Conservation (phyloP, 92 coral and sea anemone species). For the Ricordea florida region DNA sequence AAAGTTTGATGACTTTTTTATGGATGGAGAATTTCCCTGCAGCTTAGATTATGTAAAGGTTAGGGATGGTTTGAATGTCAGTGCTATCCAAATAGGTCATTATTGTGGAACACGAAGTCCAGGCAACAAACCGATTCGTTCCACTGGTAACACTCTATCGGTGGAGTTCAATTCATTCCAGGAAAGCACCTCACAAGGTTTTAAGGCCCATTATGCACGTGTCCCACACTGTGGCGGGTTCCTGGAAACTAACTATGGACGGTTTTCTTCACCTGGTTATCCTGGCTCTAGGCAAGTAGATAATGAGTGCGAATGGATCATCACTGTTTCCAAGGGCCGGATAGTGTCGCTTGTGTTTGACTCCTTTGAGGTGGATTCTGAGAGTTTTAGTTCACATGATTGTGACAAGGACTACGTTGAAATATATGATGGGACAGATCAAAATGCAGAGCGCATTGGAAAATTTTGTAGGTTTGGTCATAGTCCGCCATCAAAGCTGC, state of each 20-base stretch:
- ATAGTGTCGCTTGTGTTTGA: slow-evolving; percentile 63
- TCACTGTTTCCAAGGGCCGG: slow-evolving; percentile 59
- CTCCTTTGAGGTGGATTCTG: slow-evolving; percentile 50
- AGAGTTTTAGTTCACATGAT: neutral
- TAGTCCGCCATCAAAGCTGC: slow-evolving; percentile 19
- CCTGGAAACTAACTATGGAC: slow-evolving; percentile 50
- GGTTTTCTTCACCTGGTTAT: slow-evolving; percentile 79
- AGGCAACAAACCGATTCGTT: slow-evolving; percentile 15
- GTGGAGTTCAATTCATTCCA: slow-evolving; percentile 63
- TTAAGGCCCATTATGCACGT: slow-evolving; percentile 59
- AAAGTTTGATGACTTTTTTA: slow-evolving; percentile 41
- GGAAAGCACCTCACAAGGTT: slow-evolving; percentile 43
- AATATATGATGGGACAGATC: slow-evolving; percentile 58
- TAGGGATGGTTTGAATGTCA: slow-evolving; percentile 68
- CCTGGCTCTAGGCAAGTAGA: slow-evolving; percentile 16
- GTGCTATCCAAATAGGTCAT: slow-evolving; percentile 61
- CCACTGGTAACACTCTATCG: slow-evolving; percentile 67
- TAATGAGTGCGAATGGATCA: slow-evolving; percentile 79
- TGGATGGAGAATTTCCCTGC: slow-evolving; percentile 62
- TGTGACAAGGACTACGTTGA: slow-evolving; percentile 65
- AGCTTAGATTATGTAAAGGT: slow-evolving; percentile 65
- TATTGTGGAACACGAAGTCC: slow-evolving; percentile 69
- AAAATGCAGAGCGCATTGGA: slow-evolving; percentile 41
- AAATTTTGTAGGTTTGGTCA: slow-evolving; percentile 52
- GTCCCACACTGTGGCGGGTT: slow-evolving; percentile 73